Evolutionary conservation across 2,888 invertebrate genomes (phyloP), one percentile per base, ranked within the genome.

Genomic region (Diplazon laetatorius): DNA sequence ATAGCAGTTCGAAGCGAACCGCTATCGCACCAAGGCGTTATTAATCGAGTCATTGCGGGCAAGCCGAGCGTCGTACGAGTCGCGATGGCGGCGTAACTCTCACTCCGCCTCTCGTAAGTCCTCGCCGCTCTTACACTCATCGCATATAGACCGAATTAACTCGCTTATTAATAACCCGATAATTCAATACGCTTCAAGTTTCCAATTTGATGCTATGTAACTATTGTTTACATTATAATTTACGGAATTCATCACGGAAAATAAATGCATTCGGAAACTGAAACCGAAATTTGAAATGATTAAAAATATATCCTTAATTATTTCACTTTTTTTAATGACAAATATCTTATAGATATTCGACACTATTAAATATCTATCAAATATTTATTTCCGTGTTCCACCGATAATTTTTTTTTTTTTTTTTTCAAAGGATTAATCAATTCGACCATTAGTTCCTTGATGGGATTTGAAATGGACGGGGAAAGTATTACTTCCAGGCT

Each of bases 31-130:
- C 76, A 82, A 86, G 87, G 84, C 84, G 85, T 89, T 89, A 90
- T 89, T 90, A 89, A 90, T 89, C 89, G 86, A 89, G 88, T 88
- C 87, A 88, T 89, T 88, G 88, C 87, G 82, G 39, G 12, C 59
- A 39, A 59, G 59, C 39, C 59, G 59, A 59, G 30, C 81, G 80
- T 78, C 80, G 66, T 81, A 81, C 78, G 76, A 82, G 76, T 55
- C 78, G 60, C 72, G 83, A 72, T 3, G 8, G 25, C 63, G 25
- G 50, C 35, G 9, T 6, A 35, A 22, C 46, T 30, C 62, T 46
- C 25, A 44, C 22, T 22, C 6, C n/a, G 30, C 4, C 30, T 30
- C 8, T 60, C 20, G 8, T n/a, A 42, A 25, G 4, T 12, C 50
- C n/a, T 14, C 39, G 20, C 37, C 30, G 30, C 25, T 46, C 46